Percentiles rank a stretch among this genome's conserved stretches.
Evolutionary conservation across 1,140 invertebrate species (phyloP).

Genomic region (Campoletis sonorensis): DNA sequence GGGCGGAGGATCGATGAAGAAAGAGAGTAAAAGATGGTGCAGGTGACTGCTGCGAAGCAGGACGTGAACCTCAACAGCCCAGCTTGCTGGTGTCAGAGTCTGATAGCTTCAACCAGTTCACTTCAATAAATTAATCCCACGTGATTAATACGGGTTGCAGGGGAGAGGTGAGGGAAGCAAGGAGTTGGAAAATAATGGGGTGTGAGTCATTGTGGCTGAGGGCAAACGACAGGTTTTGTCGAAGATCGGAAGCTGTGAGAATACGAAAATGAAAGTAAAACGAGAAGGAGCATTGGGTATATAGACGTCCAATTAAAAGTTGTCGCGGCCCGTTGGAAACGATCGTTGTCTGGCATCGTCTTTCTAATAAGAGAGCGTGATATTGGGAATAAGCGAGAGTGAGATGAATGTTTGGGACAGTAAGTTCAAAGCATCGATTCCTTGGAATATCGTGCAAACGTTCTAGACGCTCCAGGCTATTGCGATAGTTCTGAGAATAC

Average conservation of each 20-base stretch:
- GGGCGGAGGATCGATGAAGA: background rate
- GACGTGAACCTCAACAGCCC: background rate
- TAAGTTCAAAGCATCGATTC: too few species aligned
- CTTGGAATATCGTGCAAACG: too few species aligned
- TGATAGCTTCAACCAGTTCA: slow-evolving; percentile 37
- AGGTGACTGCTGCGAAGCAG: background rate
- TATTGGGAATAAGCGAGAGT: too few species aligned
- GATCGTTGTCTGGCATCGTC: slow-evolving; percentile 32
- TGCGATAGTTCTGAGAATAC: too few species aligned
- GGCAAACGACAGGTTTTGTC: background rate
- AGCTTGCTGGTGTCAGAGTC: slow-evolving; percentile 33
- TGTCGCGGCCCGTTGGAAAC: slow-evolving; percentile 31
- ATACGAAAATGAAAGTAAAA: background rate
- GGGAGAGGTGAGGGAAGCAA: background rate
- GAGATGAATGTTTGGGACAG: background rate
- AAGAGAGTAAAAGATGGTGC: background rate
- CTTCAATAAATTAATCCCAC: slow-evolving; percentile 44
- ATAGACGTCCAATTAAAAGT: slow-evolving; percentile 45
- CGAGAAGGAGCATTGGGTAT: background rate
- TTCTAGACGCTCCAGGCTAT: too few species aligned
- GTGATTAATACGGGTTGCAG: slow-evolving; percentile 36
- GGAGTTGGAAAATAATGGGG: background rate
- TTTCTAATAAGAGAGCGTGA: background rate
- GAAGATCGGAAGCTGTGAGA: background rate
- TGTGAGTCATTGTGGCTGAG: background rate